A percentile compares a stretch with the other conserved stretches of the same genome.
Conservation (phyloP, 2,797 vertebrate genomes). For the Lophotriccus pileatus region DNA sequence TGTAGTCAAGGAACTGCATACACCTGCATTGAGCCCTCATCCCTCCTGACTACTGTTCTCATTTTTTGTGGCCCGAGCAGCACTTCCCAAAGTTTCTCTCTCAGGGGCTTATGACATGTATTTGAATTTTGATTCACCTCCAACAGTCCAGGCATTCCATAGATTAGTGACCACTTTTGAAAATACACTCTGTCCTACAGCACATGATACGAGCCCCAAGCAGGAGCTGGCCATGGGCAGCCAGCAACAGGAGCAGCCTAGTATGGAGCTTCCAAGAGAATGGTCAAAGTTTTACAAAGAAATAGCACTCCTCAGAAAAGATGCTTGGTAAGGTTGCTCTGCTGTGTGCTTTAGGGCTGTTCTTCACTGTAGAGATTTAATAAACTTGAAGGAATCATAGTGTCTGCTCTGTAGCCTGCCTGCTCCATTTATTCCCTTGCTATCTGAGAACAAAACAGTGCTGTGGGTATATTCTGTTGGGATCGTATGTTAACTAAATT, state of each 20-base stretch:
- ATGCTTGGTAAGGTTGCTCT: not conserved
- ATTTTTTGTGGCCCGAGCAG: not conserved
- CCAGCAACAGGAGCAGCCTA: not conserved
- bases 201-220: accelerated
- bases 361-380: not conserved
- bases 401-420: not conserved
- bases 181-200: not conserved
- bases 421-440: not conserved
- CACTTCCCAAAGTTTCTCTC: not conserved
- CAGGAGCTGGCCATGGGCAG: not conserved
- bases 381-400: not conserved
- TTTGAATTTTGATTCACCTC: not conserved
- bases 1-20: not conserved
- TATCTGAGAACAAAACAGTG: not conserved
- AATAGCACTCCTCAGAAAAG: not conserved
- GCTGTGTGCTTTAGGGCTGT: not conserved
- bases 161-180: not conserved
- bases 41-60: not conserved
- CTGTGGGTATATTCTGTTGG: not conserved
- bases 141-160: accelerated
- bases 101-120: not conserved
- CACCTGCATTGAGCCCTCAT: not conserved
- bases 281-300: not conserved
- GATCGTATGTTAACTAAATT: not conserved
- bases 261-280: not conserved